Evolutionary conservation across 2,797 vertebrate genomes (phyloP).

Genomic region (Podargus strigoides): DNA sequence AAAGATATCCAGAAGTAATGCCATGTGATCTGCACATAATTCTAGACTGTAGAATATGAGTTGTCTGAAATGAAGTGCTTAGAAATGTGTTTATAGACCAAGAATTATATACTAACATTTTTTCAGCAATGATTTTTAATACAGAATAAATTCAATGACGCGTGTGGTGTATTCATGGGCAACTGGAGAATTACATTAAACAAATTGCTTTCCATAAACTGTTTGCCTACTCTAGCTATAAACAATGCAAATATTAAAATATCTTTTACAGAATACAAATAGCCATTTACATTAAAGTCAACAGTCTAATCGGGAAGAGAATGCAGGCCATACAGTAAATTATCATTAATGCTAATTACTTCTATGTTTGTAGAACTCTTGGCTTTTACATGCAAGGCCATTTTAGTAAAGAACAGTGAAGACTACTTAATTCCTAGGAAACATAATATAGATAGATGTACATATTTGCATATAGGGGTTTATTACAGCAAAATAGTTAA

Average conservation of each 20-base stretch:
- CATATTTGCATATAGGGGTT: background rate
- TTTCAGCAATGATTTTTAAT: background rate
- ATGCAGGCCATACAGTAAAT: background rate
- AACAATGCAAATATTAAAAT: background rate
- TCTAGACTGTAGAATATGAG: background rate
- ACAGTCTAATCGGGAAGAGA: background rate
- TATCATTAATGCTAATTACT: background rate
- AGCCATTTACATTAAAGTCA: background rate
- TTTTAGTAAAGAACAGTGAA: background rate
- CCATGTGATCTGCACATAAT: background rate
- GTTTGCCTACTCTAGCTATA: background rate
- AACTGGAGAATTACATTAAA: background rate
- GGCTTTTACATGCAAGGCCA: background rate
- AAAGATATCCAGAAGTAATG: background rate
- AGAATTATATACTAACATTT: background rate
- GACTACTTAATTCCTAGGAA: background rate
- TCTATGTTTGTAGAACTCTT: background rate
- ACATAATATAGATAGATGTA: background rate
- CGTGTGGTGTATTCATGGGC: background rate
- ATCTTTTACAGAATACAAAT: background rate
- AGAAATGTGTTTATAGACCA: background rate
- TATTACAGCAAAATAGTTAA: background rate
- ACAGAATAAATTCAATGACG: background rate
- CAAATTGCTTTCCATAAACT: conserved; percentile 2
- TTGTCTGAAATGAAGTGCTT: background rate